These are phyloP conservation scores for Eupithecia subfuscata DNA, from an alignment of 2,888 invertebrate genomes.

Conservation along the genomic window DNA sequence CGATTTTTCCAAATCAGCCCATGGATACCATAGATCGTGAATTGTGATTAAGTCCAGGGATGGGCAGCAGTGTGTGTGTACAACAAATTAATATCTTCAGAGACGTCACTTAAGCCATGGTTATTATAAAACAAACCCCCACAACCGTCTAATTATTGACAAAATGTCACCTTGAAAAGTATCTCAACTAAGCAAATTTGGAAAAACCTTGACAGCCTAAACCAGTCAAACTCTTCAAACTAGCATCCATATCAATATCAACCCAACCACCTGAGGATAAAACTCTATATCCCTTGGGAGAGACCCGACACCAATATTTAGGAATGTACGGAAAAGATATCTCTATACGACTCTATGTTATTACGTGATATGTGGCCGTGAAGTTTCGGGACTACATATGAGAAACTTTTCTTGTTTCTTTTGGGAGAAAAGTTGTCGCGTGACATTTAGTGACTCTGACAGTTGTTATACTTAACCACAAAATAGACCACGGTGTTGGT, in stretches of 20 bases:
- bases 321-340: slow-evolving; percentile 16
- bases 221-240: slow-evolving; percentile 6
- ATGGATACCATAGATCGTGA: too few species aligned
- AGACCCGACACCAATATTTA: slow-evolving; percentile 13
- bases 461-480: not conserved
- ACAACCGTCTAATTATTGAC: not conserved
- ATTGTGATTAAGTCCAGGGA: too few species aligned
- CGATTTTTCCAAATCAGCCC: too few species aligned
- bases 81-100: too few species aligned
- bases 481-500: not conserved
- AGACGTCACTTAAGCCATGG: too few species aligned
- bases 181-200: not conserved
- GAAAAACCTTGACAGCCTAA: not conserved
- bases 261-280: not conserved
- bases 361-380: slow-evolving; percentile 4
- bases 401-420: slow-evolving; percentile 4
- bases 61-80: too few species aligned
- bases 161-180: not conserved
- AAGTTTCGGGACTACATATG: slow-evolving; percentile 9
- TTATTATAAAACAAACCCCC: too few species aligned
- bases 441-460: not conserved
- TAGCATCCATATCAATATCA: slow-evolving; percentile 11
- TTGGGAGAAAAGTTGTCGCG: not conserved
- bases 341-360: slow-evolving; percentile 16
- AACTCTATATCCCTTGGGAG: slow-evolving; percentile 10